A percentile compares a stretch with the other conserved stretches of the same genome.
Evolutionary conservation across 2,888 invertebrate genomes (phyloP).

Genomic region (Odontocolon sp.): DNA sequence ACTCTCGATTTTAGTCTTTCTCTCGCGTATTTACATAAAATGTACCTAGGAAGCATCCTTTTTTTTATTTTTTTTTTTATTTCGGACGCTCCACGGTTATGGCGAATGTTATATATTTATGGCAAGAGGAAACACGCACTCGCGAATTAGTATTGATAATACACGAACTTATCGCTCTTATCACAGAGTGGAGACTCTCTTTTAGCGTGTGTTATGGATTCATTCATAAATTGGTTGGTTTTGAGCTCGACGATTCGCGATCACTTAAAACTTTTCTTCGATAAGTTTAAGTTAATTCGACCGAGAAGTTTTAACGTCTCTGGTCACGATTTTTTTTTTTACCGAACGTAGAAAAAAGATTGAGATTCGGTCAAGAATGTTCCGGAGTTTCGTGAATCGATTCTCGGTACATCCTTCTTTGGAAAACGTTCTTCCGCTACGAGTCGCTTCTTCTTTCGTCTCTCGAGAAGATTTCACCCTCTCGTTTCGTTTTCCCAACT

Average conservation of each 20-base stretch:
- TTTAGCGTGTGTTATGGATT: too few relatives aligned
- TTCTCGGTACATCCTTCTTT: background rate
- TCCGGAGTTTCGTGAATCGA: too few relatives aligned
- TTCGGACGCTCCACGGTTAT: slow-evolving; percentile 8
- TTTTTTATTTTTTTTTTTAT: background rate
- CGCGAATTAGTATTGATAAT: slow-evolving; percentile 8
- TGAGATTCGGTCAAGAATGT: too few relatives aligned
- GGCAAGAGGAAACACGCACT: background rate
- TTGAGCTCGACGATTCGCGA: too few relatives aligned
- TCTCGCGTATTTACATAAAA: slow-evolving; percentile 27
- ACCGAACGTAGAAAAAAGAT: too few relatives aligned
- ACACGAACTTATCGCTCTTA: background rate
- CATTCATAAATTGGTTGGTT: too few relatives aligned
- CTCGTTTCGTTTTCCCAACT: slow-evolving; percentile 24
- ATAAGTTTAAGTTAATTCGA: too few relatives aligned
- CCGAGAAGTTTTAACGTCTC: too few relatives aligned
- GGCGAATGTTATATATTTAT: slow-evolving; percentile 20
- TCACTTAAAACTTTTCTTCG: too few relatives aligned
- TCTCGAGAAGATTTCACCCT: background rate
- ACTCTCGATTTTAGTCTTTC: slow-evolving; percentile 10
- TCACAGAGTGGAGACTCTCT: too few relatives aligned
- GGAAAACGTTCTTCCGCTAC: background rate
- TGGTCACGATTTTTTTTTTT: too few relatives aligned
- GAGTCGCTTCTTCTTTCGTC: background rate
- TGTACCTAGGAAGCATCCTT: background rate